Evolutionary conservation across 64 coral and sea anemone genomes (phyloP), one percentile per base, ranked within the genome.

Genomic region (Platygyra sinensis): DNA sequence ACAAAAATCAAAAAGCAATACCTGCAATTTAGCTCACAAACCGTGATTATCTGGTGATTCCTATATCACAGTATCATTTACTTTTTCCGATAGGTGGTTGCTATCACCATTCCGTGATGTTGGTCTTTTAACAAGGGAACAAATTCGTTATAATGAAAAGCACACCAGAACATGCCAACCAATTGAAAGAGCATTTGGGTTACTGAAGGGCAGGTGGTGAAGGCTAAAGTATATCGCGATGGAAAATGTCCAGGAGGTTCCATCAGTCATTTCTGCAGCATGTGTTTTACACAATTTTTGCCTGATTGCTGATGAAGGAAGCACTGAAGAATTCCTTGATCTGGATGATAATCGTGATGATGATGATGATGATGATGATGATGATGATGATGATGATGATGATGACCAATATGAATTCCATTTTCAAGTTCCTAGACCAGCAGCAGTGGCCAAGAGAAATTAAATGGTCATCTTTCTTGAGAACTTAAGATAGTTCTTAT

Each of bases 231-330:
- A 54, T 18, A 25, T 88, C 29, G 69, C 76, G 29, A 88, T 88
- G 86, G 72, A 88, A 30, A 60, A 74, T 28, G 72, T 88, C 19
- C 1, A 60, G 12, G 73, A 59, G 71, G 50, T 61, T 49, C 72
- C 86, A 54, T 75, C 46, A 16, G 55, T 88, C 7, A 49, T 88
- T 30, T 55, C 72, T 59, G 86, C 51, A 28, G 72, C 67, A 88
- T 88, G 86, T 88, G 86, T 88, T 51, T 46, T 88, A 16, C 86
- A 88, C 67, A 88, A 88, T 73, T 88, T 74, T 30, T 88, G 86
- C 33, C 72, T 76, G 9, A 28, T 88, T 10, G 72, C 28, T 76
- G 72, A 76, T 88, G 86, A 75, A 76, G 86, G 72, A 0, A 51
- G 20, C 20, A 88, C 76, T 76, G 86, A 88, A 30, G 69, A 88